phyloP scores from a whole-genome alignment of 37 sponge, comb jelly and placozoan genomes.

The Cliona cf. orientalis region DNA sequence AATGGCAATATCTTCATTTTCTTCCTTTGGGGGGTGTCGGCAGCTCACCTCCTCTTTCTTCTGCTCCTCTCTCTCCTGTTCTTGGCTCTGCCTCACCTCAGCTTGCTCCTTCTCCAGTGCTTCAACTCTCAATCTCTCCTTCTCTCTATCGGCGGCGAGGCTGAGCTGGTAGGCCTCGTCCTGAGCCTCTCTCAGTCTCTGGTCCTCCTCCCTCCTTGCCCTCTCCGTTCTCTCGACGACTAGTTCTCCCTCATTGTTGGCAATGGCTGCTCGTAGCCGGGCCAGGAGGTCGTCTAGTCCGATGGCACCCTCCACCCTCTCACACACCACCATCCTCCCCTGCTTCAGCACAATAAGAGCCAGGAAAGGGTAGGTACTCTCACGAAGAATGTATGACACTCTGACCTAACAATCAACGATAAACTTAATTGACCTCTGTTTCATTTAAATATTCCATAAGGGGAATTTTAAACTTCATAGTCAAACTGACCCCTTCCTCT shows the following conservation, averaged over 20 bases:
- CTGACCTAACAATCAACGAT: neutral
- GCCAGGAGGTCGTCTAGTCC: conserved; percentile 27
- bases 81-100: conserved; percentile 15
- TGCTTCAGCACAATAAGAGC: conserved; percentile 67
- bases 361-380: conserved; percentile 81
- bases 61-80: conserved; percentile 12
- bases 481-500: conserved; percentile 53
- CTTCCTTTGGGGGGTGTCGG: neutral
- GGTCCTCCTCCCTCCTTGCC: conserved; percentile 42
- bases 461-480: no score
- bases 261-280: conserved; percentile 31
- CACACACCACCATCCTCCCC: conserved; percentile 71
- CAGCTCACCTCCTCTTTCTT: conserved; percentile 33
- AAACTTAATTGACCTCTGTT: no score
- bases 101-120: conserved; percentile 1
- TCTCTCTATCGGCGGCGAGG: conserved; percentile 69
- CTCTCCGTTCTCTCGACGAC: conserved; percentile 74
- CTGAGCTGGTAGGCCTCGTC: conserved; percentile 71
- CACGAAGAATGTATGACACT: conserved; percentile 72
- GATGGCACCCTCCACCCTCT: conserved; percentile 75
- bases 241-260: conserved; percentile 67
- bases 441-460: no score
- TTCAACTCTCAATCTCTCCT: conserved; percentile 38
- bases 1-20: neutral
- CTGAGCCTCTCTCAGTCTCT: conserved; percentile 69